Evolutionary conservation across 2,888 invertebrate species (phyloP), one percentile per base, ranked within the genome.

Genomic region (Epinotia nisella): DNA sequence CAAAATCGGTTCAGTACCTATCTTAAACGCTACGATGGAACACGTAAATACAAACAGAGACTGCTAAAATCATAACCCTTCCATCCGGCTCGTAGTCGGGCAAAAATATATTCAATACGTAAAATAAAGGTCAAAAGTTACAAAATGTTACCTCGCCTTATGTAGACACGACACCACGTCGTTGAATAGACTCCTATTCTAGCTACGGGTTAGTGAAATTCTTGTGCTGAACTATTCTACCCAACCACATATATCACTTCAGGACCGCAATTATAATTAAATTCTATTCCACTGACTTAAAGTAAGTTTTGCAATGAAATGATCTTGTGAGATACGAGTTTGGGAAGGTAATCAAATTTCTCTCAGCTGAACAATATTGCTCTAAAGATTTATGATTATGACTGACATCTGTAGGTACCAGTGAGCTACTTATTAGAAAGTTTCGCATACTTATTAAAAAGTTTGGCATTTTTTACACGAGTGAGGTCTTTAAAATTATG

Each of bases 311-410:
- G 19, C 2, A 21, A 39, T 21, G 39, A 66, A 21, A 55, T 15
- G 2, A 15, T 41, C 13, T 11, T 7, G 19, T 39, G 15, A 65
- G 19, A 55, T 65, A 39, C 35, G 21, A 21, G 13, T 65, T 65
- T 11, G 15, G 13, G 19, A 65, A 39, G 19, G 19, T 39, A 55
- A 65, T 3, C 2, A 9, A 4, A 19, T 55, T 4, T 55, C 35
- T 65, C 41, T 17, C 24, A 60, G 58, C 65, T 59, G 61, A 55
- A 53, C 21, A 53, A 67, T 61, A 55, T 56, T 13, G 67, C 35
- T 49, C 49, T 4, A 24, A 45, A 67, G 61, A 61, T 64, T 72
- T 61, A 72, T 72, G 55, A 45, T 72, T 61, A 72, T 72, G 55
- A 45, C 29, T 56, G 35, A 17, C 55, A 49, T 49, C 49, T 72